phyloP scores from a whole-genome alignment of 2,888 invertebrate species.

The Drosophila pegasa region DNA sequence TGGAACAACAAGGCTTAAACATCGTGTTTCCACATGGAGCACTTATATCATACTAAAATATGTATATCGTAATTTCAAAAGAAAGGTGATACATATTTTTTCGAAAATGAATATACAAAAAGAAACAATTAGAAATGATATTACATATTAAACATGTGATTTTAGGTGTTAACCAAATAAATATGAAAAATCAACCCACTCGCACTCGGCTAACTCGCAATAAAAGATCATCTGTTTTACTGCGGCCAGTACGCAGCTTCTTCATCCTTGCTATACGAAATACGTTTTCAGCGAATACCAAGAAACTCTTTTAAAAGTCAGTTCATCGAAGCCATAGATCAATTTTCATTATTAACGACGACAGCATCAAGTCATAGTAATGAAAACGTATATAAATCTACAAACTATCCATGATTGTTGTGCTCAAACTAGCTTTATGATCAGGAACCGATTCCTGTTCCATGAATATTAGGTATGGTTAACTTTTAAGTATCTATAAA shows the following conservation, averaged over 20 bases:
- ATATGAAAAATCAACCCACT: constrained; percentile 1
- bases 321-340: too few species aligned
- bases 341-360: too few species aligned
- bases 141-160: background rate
- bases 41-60: constrained; percentile 5
- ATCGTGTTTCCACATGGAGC: constrained; percentile 1
- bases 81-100: background rate
- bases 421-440: too few species aligned
- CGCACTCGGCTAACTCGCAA: background rate
- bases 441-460: too few species aligned
- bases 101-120: background rate
- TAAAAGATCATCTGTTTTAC: background rate
- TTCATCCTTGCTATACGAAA: background rate
- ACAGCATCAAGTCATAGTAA: too few species aligned
- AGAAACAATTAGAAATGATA: background rate
- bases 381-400: too few species aligned
- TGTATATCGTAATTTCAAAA: background rate
- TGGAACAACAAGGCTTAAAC: background rate
- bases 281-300: too few species aligned
- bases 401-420: too few species aligned
- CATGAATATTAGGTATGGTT: too few species aligned
- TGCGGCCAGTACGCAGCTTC: background rate
- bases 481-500: too few species aligned
- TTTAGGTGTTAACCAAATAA: background rate
- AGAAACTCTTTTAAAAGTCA: too few species aligned